Conservation (phyloP, 53 echinoderm and acorn worm species). For the Pentamera pediparva region DNA sequence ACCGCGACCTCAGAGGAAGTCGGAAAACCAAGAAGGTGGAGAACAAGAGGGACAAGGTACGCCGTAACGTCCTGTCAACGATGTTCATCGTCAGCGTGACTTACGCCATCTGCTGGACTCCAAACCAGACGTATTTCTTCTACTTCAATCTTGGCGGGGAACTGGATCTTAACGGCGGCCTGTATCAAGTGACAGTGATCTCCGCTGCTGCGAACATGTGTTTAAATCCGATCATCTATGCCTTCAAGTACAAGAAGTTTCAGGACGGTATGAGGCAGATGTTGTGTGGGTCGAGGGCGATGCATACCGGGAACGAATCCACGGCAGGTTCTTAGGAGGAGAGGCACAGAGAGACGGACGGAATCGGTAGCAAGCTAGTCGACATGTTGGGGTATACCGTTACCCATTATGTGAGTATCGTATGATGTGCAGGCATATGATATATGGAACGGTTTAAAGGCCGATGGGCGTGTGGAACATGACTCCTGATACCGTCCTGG, state of each 20-base stretch:
- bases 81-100: constrained; percentile 35
- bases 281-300: neutral
- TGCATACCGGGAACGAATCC: too few relatives aligned
- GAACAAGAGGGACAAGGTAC: neutral
- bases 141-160: constrained; percentile 20
- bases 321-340: too few relatives aligned
- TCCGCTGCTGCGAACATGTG: constrained; percentile 8
- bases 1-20: neutral
- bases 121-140: constrained; percentile 28
- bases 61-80: constrained; percentile 13
- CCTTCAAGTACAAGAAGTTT: constrained; percentile 39
- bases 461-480: too few relatives aligned
- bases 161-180: constrained; percentile 20
- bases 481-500: too few relatives aligned
- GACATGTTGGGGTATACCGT: too few relatives aligned
- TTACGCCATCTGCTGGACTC: constrained; percentile 40
- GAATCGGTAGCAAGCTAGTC: too few relatives aligned
- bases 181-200: constrained; percentile 18
- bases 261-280: constrained; percentile 26
- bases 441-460: too few relatives aligned
- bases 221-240: constrained; percentile 35
- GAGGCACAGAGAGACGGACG: too few relatives aligned
- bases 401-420: too few relatives aligned
- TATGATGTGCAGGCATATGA: too few relatives aligned
- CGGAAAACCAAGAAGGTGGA: neutral